Conservation (phyloP, 2,888 invertebrate species). For the Masnerella sp. region DNA sequence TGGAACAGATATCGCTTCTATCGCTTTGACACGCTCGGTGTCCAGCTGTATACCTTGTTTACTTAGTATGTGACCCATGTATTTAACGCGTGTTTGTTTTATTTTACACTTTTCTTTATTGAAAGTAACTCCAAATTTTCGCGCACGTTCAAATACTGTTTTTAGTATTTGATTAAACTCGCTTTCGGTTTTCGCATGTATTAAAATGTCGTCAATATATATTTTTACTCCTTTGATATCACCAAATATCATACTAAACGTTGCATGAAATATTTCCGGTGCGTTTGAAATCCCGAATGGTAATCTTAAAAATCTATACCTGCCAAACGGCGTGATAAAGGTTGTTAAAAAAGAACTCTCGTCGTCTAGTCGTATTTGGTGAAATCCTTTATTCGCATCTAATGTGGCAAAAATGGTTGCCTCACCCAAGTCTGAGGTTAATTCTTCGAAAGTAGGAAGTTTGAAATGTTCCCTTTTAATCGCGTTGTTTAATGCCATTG, state of each 20-base stretch:
- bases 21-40: constrained; percentile 52
- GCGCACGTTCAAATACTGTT: constrained; percentile 39
- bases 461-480: background rate
- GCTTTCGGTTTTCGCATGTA: background rate
- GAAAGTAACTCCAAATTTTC: constrained; percentile 41
- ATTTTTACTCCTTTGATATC: constrained; percentile 61
- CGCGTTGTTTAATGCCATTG: background rate
- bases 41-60: constrained; percentile 51
- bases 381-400: constrained; percentile 56
- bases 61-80: constrained; percentile 44
- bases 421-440: background rate
- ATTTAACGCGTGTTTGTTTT: constrained; percentile 25
- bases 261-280: constrained; percentile 66
- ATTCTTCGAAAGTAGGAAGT: background rate
- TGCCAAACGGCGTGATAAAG: constrained; percentile 65
- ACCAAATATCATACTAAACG: constrained; percentile 60
- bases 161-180: constrained; percentile 24
- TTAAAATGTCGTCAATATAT: constrained; percentile 45
- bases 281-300: constrained; percentile 66
- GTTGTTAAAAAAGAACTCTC: constrained; percentile 58
- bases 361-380: constrained; percentile 59
- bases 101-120: constrained; percentile 54
- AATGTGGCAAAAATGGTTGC: background rate
- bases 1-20: constrained; percentile 39
- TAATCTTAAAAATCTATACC: constrained; percentile 65